phyloP scores from a whole-genome alignment of 2,888 invertebrate genomes.

The Orthosia gothica region DNA sequence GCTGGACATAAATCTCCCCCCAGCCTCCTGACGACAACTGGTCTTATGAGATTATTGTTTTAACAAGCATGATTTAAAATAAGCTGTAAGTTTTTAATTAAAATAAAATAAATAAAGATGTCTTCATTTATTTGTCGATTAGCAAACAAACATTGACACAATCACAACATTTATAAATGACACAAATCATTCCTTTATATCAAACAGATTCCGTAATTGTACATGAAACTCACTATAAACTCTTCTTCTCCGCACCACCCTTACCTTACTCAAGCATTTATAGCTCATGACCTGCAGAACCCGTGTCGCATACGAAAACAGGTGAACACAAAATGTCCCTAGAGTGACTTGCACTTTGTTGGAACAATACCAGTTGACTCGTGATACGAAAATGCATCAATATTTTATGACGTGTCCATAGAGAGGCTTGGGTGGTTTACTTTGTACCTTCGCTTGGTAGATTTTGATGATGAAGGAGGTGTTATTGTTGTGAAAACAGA shows the following conservation, averaged over 20 bases:
- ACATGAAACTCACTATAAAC: slow-evolving; percentile 1
- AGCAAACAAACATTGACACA: not conserved
- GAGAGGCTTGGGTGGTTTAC: slow-evolving; percentile 4
- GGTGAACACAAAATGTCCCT: slow-evolving; percentile 56
- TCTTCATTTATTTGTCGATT: no score
- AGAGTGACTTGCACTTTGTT: slow-evolving; percentile 57
- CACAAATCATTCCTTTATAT: not conserved
- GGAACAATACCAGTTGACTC: slow-evolving; percentile 40
- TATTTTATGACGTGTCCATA: slow-evolving; percentile 25
- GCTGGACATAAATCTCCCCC: no score
- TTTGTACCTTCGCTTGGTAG: slow-evolving; percentile 9
- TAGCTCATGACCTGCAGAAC: slow-evolving; percentile 33
- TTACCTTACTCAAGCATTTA: slow-evolving; percentile 48
- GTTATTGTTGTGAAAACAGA: not conserved
- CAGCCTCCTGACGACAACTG: no score
- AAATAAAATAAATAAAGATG: no score
- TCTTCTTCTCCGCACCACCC: not conserved
- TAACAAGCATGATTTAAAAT: no score
- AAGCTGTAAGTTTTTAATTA: no score
- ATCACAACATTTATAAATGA: not conserved
- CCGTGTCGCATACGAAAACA: slow-evolving; percentile 37
- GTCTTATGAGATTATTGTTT: no score
- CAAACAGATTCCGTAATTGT: not conserved
- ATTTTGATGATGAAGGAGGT: not conserved
- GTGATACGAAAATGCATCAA: slow-evolving; percentile 36